phyloP scores from a whole-genome alignment of 2,113 vertebrate genomes.

The Mormyrus lacerda region DNA sequence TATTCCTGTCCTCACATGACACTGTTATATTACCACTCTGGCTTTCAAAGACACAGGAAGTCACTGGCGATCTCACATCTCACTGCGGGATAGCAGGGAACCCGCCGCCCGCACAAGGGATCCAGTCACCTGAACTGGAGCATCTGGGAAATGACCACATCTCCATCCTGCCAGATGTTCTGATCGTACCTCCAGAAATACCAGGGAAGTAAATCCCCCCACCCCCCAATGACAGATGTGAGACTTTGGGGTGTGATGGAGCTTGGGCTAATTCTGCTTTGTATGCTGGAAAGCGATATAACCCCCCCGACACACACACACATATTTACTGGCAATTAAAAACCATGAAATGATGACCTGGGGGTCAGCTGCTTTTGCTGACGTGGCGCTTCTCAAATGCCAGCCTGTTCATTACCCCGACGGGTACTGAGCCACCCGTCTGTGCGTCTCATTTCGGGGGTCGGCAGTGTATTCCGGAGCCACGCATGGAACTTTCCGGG shows the following conservation, averaged over 20 bases:
- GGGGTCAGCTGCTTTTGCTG: constrained; percentile 52
- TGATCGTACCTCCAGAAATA: constrained; percentile 15
- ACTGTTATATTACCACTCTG: not conserved
- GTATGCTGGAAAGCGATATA: constrained; percentile 44
- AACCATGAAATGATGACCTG: constrained; percentile 46
- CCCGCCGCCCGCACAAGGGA: no score
- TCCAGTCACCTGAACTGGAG: not conserved
- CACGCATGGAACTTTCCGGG: not conserved
- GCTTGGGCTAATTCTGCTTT: constrained; percentile 35
- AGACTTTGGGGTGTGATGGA: constrained; percentile 28
- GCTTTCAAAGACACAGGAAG: not conserved
- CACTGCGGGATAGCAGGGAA: not conserved
- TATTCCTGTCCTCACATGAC: not conserved
- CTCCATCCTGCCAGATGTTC: not conserved
- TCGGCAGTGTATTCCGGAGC: not conserved
- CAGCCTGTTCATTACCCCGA: constrained; percentile 56
- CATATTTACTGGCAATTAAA: constrained; percentile 54
- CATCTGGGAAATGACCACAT: not conserved
- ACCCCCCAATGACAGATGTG: not conserved
- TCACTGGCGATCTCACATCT: not conserved
- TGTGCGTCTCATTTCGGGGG: not conserved
- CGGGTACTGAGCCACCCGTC: not conserved
- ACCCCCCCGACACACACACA: constrained; percentile 33
- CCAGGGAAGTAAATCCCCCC: constrained; percentile 33
- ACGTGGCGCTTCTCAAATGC: constrained; percentile 57